These are phyloP conservation scores for Microcaecilia unicolor DNA, from an alignment of 2,797 vertebrate species.

Conservation along the genomic window DNA sequence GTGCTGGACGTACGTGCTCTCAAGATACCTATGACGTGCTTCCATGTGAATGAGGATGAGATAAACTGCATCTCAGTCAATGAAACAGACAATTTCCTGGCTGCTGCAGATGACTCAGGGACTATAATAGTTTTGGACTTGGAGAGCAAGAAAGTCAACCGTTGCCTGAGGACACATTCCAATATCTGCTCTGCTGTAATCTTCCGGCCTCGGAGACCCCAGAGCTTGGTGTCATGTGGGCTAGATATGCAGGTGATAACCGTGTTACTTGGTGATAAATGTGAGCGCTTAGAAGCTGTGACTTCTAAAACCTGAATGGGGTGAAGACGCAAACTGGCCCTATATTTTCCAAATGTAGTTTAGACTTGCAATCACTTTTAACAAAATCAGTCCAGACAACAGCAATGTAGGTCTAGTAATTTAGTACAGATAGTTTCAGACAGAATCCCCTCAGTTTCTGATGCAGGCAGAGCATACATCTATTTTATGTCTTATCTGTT, in stretches of 20 bases:
- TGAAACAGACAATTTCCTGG: conserved; percentile 63
- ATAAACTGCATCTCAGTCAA: conserved; percentile 81
- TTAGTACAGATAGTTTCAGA: too few species aligned
- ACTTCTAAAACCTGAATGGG: too few species aligned
- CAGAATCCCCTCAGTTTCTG: too few species aligned
- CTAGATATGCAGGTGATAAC: conserved; percentile 94
- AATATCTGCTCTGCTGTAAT: conserved; percentile 91
- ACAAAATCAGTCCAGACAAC: too few species aligned
- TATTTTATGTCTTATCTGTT: too few species aligned
- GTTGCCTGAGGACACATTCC: conserved; percentile 76
- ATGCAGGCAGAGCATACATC: too few species aligned
- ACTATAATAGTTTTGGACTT: conserved; percentile 77
- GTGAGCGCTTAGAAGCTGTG: not conserved
- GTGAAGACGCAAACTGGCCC: too few species aligned
- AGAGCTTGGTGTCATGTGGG: conserved; percentile 85
- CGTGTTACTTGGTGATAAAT: not conserved
- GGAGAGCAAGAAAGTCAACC: conserved; percentile 66
- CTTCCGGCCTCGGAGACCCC: conserved; percentile 84
- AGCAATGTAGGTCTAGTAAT: too few species aligned
- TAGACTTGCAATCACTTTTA: too few species aligned
- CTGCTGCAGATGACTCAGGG: conserved; percentile 82
- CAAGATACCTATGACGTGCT: conserved; percentile 49
- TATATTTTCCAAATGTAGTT: too few species aligned
- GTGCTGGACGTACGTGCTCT: conserved; percentile 71
- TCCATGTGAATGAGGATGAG: conserved; percentile 78